Conservation (phyloP, 2,797 vertebrate genomes). For the Phylloscopus collybita region DNA sequence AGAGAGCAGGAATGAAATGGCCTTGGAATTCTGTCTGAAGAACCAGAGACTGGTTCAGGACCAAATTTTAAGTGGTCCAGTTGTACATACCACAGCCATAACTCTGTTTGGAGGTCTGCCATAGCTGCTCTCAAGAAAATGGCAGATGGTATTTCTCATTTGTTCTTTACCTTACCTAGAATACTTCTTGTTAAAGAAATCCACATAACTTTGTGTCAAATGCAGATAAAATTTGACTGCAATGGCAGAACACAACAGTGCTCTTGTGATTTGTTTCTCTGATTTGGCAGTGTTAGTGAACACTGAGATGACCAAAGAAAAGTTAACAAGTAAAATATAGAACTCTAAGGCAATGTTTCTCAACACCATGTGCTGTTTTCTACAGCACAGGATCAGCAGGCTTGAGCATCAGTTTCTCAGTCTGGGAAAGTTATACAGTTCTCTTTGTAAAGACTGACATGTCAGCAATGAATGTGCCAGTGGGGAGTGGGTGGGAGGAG, state of each 20-base stretch:
- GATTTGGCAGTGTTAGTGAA: background rate
- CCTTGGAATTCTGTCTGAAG: background rate
- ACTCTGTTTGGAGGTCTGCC: background rate
- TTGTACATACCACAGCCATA: background rate
- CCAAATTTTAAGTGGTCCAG: background rate
- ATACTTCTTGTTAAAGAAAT: background rate
- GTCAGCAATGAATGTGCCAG: slow-evolving; percentile 29
- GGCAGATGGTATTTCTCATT: background rate
- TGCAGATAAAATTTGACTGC: background rate
- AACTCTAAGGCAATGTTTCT: background rate
- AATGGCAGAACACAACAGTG: background rate
- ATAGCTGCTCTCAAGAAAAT: background rate
- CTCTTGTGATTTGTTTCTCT: background rate
- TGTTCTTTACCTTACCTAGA: background rate
- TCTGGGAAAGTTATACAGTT: slow-evolving; percentile 1
- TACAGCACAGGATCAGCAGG: background rate
- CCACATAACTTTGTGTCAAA: background rate
- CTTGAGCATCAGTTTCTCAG: background rate
- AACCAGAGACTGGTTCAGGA: background rate
- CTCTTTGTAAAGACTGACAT: background rate
- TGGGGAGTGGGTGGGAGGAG: background rate
- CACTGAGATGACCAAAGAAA: background rate
- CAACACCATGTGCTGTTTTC: background rate
- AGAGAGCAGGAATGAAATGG: background rate
- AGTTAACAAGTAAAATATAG: background rate